Evolutionary conservation across 2,888 invertebrate genomes (phyloP).

Genomic region (Polietes domitor): DNA sequence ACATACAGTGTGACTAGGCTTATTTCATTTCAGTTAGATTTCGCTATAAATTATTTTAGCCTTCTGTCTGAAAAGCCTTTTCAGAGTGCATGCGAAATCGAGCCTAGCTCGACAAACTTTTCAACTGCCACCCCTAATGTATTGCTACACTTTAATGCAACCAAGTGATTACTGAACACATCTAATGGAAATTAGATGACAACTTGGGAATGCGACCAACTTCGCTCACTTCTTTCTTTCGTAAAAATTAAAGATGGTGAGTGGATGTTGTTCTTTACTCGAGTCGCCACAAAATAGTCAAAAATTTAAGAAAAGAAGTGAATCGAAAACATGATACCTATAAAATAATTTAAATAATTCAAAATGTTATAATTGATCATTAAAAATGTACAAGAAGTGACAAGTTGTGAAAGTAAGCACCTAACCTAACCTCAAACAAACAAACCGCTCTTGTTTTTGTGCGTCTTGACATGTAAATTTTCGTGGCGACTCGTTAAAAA

Average conservation of each 20-base stretch:
- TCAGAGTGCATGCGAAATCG: no score
- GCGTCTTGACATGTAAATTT: not conserved
- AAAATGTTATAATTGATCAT: not conserved
- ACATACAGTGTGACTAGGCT: no score
- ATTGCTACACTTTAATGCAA: not conserved
- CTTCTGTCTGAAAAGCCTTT: no score
- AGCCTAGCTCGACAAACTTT: no score
- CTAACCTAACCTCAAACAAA: conserved; percentile 31
- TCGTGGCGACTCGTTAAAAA: conserved; percentile 50
- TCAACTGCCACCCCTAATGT: no score
- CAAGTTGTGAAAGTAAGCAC: not conserved
- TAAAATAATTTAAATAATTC: conserved; percentile 7
- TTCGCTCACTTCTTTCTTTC: conserved; percentile 78
- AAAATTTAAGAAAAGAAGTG: not conserved
- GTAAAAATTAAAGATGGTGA: conserved; percentile 79
- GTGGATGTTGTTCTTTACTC: conserved; percentile 74
- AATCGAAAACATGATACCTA: conserved; percentile 24
- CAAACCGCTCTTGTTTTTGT: not conserved
- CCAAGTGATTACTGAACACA: conserved; percentile 52
- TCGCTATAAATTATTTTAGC: no score
- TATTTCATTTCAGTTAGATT: no score
- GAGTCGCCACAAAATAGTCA: conserved; percentile 61
- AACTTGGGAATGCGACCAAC: conserved; percentile 72
- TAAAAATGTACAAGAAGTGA: not conserved
- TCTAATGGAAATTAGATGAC: not conserved